A percentile compares a stretch with the other conserved stretches of the same genome.
Conservation (phyloP, 2,113 vertebrate species). For the Nesogale talazaci region DNA sequence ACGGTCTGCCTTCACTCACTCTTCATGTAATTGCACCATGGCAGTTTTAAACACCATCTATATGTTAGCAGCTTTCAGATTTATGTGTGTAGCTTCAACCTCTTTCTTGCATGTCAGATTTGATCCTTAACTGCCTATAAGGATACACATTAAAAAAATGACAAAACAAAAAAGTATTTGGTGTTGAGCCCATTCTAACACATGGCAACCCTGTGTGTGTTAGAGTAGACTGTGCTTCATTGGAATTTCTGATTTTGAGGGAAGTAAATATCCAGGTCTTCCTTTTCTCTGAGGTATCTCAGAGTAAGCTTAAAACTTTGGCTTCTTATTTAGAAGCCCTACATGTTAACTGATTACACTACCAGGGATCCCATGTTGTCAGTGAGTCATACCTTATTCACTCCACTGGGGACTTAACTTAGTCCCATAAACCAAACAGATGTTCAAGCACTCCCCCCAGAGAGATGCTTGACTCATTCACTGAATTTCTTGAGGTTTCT, state of each 20-base stretch:
- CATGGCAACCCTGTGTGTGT: neutral
- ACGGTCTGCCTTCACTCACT: neutral
- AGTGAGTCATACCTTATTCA: neutral
- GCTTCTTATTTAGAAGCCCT: neutral
- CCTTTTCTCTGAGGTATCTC: neutral
- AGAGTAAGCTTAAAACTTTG: neutral
- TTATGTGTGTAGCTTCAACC: neutral
- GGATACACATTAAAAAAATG: neutral
- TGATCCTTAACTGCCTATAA: neutral
- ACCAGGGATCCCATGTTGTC: neutral
- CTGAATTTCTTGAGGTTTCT: neutral
- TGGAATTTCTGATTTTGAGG: neutral
- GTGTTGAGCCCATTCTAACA: neutral
- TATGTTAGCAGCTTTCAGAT: neutral
- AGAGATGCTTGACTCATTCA: neutral
- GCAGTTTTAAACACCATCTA: neutral
- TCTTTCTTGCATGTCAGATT: conserved; percentile 55
- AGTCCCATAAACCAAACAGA: neutral
- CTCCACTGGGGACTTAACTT: neutral
- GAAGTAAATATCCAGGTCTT: neutral
- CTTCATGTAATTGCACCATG: neutral
- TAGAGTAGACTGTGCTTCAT: neutral
- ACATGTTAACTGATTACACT: neutral
- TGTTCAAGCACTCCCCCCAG: neutral
- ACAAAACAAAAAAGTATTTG: neutral